Conservation (phyloP, 2,797 vertebrate species). For the Octomys mimax region DNA sequence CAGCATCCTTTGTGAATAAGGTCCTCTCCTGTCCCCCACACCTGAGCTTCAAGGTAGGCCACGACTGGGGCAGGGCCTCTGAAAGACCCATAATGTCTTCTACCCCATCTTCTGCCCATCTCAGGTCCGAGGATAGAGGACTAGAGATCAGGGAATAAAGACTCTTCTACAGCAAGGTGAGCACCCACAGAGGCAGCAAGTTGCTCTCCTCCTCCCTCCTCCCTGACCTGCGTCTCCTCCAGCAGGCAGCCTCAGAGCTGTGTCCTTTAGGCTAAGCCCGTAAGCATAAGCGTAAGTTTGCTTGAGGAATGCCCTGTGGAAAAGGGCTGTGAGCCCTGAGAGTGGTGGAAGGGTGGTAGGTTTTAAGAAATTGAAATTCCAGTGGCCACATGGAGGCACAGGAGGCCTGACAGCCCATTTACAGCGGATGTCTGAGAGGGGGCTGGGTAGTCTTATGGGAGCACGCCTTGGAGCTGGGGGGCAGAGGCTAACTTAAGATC, state of each 20-base stretch:
- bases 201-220: fast-evolving
- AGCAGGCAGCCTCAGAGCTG: background rate
- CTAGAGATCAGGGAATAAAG: background rate
- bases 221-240: background rate
- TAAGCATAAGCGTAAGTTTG: background rate
- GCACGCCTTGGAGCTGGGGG: background rate
- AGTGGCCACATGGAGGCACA: no score
- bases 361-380: background rate
- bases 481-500: background rate
- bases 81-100: background rate
- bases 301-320: background rate
- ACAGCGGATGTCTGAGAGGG: background rate
- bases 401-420: background rate
- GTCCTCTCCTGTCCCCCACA: background rate
- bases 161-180: background rate
- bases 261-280: background rate
- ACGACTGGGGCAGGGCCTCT: background rate
- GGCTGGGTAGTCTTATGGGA: no score
- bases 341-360: no score
- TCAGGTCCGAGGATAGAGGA: background rate
- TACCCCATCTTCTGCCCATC: background rate
- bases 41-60: background rate
- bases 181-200: fast-evolving
- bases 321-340: background rate
- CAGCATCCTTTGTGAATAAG: background rate